A percentile compares a stretch with the other conserved stretches of the same genome.
Conservation (phyloP, 1,140 invertebrate genomes). For the Hyles euphorbiae region DNA sequence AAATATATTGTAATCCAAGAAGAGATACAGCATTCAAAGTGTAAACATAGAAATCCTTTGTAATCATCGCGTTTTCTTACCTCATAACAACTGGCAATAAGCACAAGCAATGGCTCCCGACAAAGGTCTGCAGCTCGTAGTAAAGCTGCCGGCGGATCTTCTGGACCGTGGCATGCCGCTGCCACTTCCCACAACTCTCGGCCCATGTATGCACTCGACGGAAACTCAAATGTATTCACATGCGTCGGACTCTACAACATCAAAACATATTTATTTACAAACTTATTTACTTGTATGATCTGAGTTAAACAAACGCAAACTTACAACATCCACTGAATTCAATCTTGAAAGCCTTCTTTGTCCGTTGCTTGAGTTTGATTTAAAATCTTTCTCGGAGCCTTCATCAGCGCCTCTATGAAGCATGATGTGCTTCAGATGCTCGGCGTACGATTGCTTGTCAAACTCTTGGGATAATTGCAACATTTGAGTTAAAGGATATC, state of each 20-base stretch:
- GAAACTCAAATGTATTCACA: slow-evolving; percentile 45
- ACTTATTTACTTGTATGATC: not conserved
- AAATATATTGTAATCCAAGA: not conserved
- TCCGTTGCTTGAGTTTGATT: slow-evolving; percentile 54
- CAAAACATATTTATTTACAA: slow-evolving; percentile 1
- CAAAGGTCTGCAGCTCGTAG: slow-evolving; percentile 75
- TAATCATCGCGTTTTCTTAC: slow-evolving; percentile 41
- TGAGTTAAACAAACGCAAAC: slow-evolving; percentile 18
- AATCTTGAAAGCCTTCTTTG: slow-evolving; percentile 54
- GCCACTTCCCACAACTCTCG: slow-evolving; percentile 79
- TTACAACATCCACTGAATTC: slow-evolving; percentile 62
- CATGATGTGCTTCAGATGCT: slow-evolving; percentile 76
- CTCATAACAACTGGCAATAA: slow-evolving; percentile 82
- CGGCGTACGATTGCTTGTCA: slow-evolving; percentile 68
- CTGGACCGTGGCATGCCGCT: slow-evolving; percentile 80
- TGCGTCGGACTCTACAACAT: slow-evolving; percentile 40
- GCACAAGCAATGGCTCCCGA: slow-evolving; percentile 76
- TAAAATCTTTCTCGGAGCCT: slow-evolving; percentile 49
- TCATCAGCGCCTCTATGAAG: slow-evolving; percentile 62
- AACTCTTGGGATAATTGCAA: slow-evolving; percentile 72
- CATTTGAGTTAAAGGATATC: slow-evolving; percentile 78
- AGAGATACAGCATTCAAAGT: not conserved
- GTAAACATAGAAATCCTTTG: too few relatives aligned
- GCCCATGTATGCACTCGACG: slow-evolving; percentile 44
- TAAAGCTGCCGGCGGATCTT: slow-evolving; percentile 79